Evolutionary conservation across 2,797 vertebrate genomes (phyloP).

Genomic region (Hoplostethus atlanticus): DNA sequence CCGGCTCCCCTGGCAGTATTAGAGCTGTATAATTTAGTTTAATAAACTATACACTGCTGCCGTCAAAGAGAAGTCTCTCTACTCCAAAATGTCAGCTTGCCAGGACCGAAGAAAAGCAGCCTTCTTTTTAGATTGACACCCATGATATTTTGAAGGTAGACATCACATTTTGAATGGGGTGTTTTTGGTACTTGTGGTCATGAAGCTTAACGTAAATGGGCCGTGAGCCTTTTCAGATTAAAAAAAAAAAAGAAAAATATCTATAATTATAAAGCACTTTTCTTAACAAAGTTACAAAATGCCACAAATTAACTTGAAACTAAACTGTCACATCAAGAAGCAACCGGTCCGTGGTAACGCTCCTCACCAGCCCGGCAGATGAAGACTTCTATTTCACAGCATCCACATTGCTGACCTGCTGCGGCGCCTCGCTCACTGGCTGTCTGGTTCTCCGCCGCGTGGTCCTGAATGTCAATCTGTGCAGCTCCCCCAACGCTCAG

Average conservation of each 20-base stretch:
- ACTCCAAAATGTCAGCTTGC: slow-evolving; percentile 53
- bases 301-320: background rate
- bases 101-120: slow-evolving; percentile 25
- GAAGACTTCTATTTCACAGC: slow-evolving; percentile 42
- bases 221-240: slow-evolving; percentile 11
- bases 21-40: slow-evolving; percentile 14
- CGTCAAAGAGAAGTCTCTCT: background rate
- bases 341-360: slow-evolving; percentile 38
- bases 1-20: too few relatives aligned
- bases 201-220: slow-evolving; percentile 7
- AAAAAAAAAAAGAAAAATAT: background rate
- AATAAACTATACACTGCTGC: slow-evolving; percentile 11
- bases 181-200: slow-evolving; percentile 23
- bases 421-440: slow-evolving; percentile 56
- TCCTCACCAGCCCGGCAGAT: slow-evolving; percentile 38
- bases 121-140: slow-evolving; percentile 44
- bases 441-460: slow-evolving; percentile 68
- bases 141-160: slow-evolving; percentile 53
- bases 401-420: slow-evolving; percentile 46
- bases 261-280: background rate
- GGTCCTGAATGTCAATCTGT: slow-evolving; percentile 76
- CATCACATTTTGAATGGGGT: slow-evolving; percentile 21
- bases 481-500: slow-evolving; percentile 60
- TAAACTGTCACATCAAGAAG: background rate
- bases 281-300: slow-evolving; percentile 16